A percentile compares a stretch with the other conserved stretches of the same genome.
phyloP scores from a whole-genome alignment of 2,797 vertebrate genomes.

The Telmatherina bonti region DNA sequence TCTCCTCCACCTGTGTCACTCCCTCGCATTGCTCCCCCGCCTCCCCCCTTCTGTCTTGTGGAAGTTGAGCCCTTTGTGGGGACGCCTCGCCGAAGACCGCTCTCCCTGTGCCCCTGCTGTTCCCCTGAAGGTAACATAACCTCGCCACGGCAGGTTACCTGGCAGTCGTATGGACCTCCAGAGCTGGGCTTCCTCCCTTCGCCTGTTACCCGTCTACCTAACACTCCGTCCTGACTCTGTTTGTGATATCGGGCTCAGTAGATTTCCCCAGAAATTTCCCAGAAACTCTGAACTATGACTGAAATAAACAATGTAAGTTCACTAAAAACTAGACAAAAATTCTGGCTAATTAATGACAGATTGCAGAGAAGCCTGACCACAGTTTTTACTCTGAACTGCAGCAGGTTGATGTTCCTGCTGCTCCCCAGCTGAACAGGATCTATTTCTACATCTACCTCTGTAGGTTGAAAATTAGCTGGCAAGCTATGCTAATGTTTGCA shows the following conservation, averaged over 20 bases:
- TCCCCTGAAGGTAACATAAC: slow-evolving; percentile 98
- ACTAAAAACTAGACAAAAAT: too few relatives aligned
- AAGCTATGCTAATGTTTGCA: neutral
- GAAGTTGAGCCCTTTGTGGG: slow-evolving; percentile 98
- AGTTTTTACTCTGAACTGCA: neutral
- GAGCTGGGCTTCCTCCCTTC: slow-evolving; percentile 38
- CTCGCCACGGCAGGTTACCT: slow-evolving; percentile 78
- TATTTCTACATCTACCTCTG: neutral
- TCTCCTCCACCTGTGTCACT: slow-evolving; percentile 75
- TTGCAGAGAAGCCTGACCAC: neutral
- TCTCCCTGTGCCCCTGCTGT: slow-evolving; percentile 99
- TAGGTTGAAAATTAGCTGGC: neutral
- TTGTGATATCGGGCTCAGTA: slow-evolving; percentile 66
- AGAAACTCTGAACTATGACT: neutral
- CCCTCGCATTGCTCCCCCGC: slow-evolving; percentile 65
- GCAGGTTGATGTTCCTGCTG: neutral
- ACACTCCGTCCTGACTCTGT: slow-evolving; percentile 30
- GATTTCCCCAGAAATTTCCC: slow-evolving; percentile 67
- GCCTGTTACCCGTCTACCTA: slow-evolving; percentile 15
- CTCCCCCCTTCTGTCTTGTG: slow-evolving; percentile 80
- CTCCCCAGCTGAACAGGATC: neutral
- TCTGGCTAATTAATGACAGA: neutral
- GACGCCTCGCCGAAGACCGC: slow-evolving; percentile 96
- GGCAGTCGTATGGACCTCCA: slow-evolving; percentile 74
- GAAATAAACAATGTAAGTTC: too few relatives aligned